Percentiles rank a stretch among this genome's conserved stretches.
These are phyloP conservation scores for Thecocarcelia acutangulata DNA, from an alignment of 2,888 invertebrate species.

Conservation along the genomic window DNA sequence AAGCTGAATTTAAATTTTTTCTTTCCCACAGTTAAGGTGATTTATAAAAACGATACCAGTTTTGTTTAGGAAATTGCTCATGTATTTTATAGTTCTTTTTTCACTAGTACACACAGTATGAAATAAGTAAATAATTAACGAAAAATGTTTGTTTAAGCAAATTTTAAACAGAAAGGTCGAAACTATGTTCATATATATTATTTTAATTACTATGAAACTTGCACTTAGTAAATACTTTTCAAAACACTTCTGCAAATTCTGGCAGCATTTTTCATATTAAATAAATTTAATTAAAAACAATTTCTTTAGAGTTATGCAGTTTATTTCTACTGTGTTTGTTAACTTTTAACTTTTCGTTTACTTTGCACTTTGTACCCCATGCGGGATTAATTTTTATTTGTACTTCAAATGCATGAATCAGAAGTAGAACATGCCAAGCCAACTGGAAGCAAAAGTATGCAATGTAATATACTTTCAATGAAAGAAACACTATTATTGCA, in stretches of 20 bases:
- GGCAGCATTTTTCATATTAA: too few relatives aligned
- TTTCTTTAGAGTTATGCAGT: not conserved
- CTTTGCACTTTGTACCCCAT: slow-evolving; percentile 47
- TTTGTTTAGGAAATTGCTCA: slow-evolving; percentile 17
- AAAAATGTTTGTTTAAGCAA: too few relatives aligned
- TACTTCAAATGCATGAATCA: slow-evolving; percentile 44
- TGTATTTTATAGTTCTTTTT: not conserved
- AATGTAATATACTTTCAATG: slow-evolving; percentile 12
- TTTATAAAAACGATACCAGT: slow-evolving; percentile 4
- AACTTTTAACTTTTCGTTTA: slow-evolving; percentile 15
- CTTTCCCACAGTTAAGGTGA: not conserved
- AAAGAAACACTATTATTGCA: not conserved
- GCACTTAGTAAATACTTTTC: too few relatives aligned
- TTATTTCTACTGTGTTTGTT: not conserved
- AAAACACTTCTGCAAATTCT: too few relatives aligned
- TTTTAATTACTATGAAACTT: too few relatives aligned
- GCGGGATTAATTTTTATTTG: slow-evolving; percentile 10
- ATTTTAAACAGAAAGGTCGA: too few relatives aligned
- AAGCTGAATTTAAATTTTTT: not conserved
- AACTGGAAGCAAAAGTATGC: slow-evolving; percentile 6
- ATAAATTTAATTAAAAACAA: not conserved
- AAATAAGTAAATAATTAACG: too few relatives aligned
- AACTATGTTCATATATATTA: too few relatives aligned
- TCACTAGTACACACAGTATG: too few relatives aligned
- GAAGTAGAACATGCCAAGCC: slow-evolving; percentile 20